These are phyloP conservation scores for Phataginus tetradactyla DNA, from an alignment of 2,797 vertebrate genomes.

Conservation along the genomic window DNA sequence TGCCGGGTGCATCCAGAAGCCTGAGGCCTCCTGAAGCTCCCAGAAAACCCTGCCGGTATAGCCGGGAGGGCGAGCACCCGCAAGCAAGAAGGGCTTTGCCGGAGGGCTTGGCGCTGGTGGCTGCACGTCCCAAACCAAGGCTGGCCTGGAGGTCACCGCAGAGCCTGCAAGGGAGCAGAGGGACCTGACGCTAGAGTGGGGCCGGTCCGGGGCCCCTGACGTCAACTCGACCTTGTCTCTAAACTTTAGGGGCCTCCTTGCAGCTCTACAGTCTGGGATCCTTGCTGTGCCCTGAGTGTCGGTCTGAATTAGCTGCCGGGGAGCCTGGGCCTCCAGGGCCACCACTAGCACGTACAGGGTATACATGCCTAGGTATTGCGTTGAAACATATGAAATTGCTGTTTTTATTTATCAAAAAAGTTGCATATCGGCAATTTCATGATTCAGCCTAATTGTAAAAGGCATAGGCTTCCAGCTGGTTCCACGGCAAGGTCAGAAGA, in stretches of 20 bases:
- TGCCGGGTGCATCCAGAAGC: background rate
- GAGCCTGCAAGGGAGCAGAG: rapidly evolving
- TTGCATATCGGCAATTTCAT: background rate
- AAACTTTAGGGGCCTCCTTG: background rate
- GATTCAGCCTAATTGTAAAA: background rate
- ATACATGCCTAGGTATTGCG: background rate
- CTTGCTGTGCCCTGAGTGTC: background rate
- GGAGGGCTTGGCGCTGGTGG: background rate
- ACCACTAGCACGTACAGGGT: background rate
- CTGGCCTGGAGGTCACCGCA: background rate
- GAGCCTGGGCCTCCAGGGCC: background rate
- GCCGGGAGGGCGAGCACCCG: rapidly evolving
- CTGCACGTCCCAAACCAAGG: background rate
- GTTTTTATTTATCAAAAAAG: background rate
- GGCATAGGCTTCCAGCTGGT: background rate
- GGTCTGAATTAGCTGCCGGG: background rate
- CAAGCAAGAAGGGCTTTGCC: background rate
- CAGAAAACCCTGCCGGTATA: background rate
- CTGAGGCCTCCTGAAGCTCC: background rate
- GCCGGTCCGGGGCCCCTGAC: rapidly evolving
- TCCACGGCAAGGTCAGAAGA: background rate
- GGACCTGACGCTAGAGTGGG: rapidly evolving
- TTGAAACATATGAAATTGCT: background rate
- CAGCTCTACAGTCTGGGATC: background rate
- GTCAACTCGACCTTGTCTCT: background rate